Percentiles rank a stretch among this genome's conserved stretches.
phyloP scores from a whole-genome alignment of 2,888 invertebrate species.

The Geotrupes spiniger region DNA sequence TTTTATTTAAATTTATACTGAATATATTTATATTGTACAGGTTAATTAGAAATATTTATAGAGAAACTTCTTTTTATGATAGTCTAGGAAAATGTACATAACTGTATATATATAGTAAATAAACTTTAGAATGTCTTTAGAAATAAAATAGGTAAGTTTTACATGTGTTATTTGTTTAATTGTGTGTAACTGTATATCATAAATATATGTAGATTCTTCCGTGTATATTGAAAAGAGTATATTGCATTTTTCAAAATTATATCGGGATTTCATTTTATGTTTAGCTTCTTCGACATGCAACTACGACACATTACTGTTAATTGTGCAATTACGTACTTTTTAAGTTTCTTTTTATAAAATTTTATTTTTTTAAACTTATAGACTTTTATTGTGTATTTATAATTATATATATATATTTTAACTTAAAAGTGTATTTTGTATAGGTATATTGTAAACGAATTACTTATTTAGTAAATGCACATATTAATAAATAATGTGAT shows the following conservation, averaged over 20 bases:
- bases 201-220: conserved; percentile 8
- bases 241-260: conserved; percentile 13
- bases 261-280: conserved; percentile 6
- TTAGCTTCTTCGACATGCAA: conserved; percentile 10
- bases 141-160: conserved; percentile 7
- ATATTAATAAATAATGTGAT: conserved; percentile 21
- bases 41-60: conserved; percentile 18
- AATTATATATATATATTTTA: conserved; percentile 8
- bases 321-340: conserved; percentile 15
- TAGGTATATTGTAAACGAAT: conserved; percentile 10
- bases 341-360: conserved; percentile 8
- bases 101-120: conserved; percentile 6
- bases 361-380: conserved; percentile 5
- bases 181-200: conserved; percentile 8
- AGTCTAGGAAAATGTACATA: conserved; percentile 10
- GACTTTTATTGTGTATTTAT: neutral
- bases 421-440: conserved; percentile 14
- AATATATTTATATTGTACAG: conserved; percentile 34
- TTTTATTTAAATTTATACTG: conserved; percentile 27
- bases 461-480: conserved; percentile 19
- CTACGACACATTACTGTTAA: conserved; percentile 14
- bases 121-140: conserved; percentile 3
- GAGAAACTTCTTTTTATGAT: conserved; percentile 2
- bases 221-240: conserved; percentile 10
- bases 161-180: conserved; percentile 7